Evolutionary conservation across 2,797 vertebrate genomes (phyloP).

Genomic region (Takifugu ocellatus): DNA sequence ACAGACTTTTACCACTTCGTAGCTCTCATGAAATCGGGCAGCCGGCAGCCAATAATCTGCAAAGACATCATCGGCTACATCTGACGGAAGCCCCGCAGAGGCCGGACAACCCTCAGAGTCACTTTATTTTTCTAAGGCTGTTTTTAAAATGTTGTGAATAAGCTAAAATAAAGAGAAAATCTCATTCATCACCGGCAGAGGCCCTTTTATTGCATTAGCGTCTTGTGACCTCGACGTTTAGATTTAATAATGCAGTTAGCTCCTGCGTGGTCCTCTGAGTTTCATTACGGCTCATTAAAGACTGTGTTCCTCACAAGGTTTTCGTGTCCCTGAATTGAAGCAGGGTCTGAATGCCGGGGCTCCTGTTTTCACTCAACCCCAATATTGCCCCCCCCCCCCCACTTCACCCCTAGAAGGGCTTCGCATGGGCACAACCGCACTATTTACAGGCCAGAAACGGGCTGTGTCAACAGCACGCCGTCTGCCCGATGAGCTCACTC

Average conservation of each 20-base stretch:
- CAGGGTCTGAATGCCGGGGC: slow-evolving; percentile 12
- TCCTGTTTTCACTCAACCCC: slow-evolving; percentile 38
- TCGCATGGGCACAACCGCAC: slow-evolving; percentile 21
- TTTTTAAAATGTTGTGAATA: slow-evolving; percentile 32
- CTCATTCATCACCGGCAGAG: slow-evolving; percentile 19
- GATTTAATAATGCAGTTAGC: neutral
- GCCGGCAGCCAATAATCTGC: slow-evolving; percentile 93
- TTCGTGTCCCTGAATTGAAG: slow-evolving; percentile 16
- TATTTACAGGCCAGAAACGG: slow-evolving; percentile 46
- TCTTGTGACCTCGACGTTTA: neutral
- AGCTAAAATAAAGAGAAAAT: slow-evolving; percentile 53
- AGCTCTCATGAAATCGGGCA: slow-evolving; percentile 88
- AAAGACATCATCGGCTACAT: slow-evolving; percentile 90
- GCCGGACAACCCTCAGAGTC: slow-evolving; percentile 42
- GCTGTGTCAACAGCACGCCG: slow-evolving; percentile 47
- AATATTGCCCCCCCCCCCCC: slow-evolving; percentile 18
- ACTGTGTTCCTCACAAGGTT: neutral
- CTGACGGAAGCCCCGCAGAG: slow-evolving; percentile 61
- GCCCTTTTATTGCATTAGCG: slow-evolving; percentile 14
- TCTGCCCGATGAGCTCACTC: slow-evolving; percentile 57
- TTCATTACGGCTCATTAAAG: slow-evolving; percentile 28
- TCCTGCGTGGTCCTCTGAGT: slow-evolving; percentile 23
- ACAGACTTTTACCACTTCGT: slow-evolving; percentile 84
- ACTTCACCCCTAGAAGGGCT: slow-evolving; percentile 20
- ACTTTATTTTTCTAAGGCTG: slow-evolving; percentile 57